Percentiles rank a stretch among this genome's conserved stretches.
Evolutionary conservation across 2,888 invertebrate species (phyloP).

Genomic region (Prenolepis imparis): DNA sequence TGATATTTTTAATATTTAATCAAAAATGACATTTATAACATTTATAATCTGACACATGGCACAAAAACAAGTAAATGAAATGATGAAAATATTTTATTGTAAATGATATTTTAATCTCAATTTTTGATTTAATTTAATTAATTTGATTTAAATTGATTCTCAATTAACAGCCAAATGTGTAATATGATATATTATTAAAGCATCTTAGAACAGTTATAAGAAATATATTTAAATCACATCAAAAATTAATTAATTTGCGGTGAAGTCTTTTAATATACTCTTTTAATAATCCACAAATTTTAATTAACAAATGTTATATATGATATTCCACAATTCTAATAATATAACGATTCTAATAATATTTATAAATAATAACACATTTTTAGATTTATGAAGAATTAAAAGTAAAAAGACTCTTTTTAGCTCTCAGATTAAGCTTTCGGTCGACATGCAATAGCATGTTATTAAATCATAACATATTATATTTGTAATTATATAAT

Average conservation of each 20-base stretch:
- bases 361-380: neutral
- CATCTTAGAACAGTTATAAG: neutral
- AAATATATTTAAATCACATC: neutral
- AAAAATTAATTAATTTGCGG: neutral
- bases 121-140: neutral
- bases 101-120: neutral
- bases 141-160: neutral
- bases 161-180: neutral
- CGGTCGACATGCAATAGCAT: neutral
- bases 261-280: neutral
- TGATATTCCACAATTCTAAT: no score
- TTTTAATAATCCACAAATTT: neutral
- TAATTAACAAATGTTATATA: conserved; percentile 16
- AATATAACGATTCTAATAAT: neutral
- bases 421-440: neutral
- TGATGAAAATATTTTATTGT: neutral
- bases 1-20: neutral
- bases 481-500: neutral
- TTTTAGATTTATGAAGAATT: neutral
- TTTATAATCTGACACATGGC: neutral
- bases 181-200: neutral
- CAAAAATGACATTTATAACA: neutral
- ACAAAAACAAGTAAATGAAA: neutral
- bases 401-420: neutral
- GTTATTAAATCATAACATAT: no score